Conservation (phyloP, 1,140 invertebrate species). For the Drosophila seguyi region DNA sequence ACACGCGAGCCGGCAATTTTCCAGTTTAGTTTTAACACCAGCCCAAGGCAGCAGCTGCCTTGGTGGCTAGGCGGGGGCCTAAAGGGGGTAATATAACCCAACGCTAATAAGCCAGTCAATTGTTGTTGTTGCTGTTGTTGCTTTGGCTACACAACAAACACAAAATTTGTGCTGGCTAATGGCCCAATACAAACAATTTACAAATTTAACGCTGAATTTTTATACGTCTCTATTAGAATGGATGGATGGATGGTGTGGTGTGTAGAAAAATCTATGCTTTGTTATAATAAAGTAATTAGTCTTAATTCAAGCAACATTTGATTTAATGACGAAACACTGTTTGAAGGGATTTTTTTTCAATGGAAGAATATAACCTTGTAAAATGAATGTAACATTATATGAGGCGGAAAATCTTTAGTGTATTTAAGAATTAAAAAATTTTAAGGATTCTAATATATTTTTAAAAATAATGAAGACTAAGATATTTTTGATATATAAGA, state of each 20-base stretch:
- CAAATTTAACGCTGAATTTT: slow-evolving; percentile 81
- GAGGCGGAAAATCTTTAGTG: no score
- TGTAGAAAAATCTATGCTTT: slow-evolving; percentile 24
- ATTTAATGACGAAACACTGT: slow-evolving; percentile 12
- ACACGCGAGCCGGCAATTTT: slow-evolving; percentile 82
- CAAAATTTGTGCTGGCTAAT: slow-evolving; percentile 62
- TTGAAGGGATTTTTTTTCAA: neutral
- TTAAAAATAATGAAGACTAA: no score
- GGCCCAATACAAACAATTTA: slow-evolving; percentile 79
- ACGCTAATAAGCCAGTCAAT: slow-evolving; percentile 77
- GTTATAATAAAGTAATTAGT: slow-evolving; percentile 52
- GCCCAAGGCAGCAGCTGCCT: slow-evolving; percentile 57
- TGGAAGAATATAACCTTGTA: neutral
- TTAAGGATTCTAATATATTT: no score
- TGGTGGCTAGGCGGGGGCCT: neutral
- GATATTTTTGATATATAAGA: no score
- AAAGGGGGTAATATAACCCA: slow-evolving; percentile 5
- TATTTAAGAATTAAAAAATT: no score
- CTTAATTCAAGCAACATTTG: slow-evolving; percentile 24
- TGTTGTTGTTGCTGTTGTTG: slow-evolving; percentile 54
- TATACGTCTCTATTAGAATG: slow-evolving; percentile 64
- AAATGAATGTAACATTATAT: no score
- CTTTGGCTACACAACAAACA: slow-evolving; percentile 37
- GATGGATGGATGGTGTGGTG: slow-evolving; percentile 4
- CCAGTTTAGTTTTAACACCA: slow-evolving; percentile 80